Conservation (phyloP, 1,140 invertebrate genomes). For the Antheraea pernyi region DNA sequence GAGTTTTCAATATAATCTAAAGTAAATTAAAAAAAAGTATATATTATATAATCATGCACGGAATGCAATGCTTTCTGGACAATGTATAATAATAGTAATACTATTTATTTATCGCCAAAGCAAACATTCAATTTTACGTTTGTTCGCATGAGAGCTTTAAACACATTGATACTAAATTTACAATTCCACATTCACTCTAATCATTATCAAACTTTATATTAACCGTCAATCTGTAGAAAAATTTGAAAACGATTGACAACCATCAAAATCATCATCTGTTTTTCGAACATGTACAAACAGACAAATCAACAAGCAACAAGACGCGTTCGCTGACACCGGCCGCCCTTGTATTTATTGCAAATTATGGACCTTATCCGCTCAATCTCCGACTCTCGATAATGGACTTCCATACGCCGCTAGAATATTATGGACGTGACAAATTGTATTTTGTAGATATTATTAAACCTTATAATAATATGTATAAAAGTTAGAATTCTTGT, state of each 20-base stretch:
- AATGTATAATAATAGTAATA: too few species aligned
- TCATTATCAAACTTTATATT: too few species aligned
- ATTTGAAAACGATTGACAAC: too few species aligned
- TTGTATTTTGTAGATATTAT: neutral
- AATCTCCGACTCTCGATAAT: conserved; percentile 68
- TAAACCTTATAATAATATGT: neutral
- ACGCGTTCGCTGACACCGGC: conserved; percentile 45
- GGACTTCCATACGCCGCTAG: conserved; percentile 49
- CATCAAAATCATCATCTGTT: neutral
- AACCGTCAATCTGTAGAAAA: too few species aligned
- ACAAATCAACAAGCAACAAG: neutral
- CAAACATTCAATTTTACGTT: too few species aligned
- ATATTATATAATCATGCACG: too few species aligned
- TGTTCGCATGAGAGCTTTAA: too few species aligned
- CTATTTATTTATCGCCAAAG: too few species aligned
- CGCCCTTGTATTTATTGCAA: conserved; percentile 73
- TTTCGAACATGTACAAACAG: neutral
- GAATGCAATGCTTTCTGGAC: too few species aligned
- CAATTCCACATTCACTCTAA: too few species aligned
- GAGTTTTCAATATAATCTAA: neutral
- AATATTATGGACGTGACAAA: conserved; percentile 36
- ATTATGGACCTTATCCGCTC: conserved; percentile 63
- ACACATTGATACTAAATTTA: too few species aligned
- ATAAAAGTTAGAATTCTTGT: neutral
- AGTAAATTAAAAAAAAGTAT: neutral